Evolutionary conservation across 2,888 invertebrate genomes (phyloP), one percentile per base, ranked within the genome.

Genomic region (Microplitis deprimator): DNA sequence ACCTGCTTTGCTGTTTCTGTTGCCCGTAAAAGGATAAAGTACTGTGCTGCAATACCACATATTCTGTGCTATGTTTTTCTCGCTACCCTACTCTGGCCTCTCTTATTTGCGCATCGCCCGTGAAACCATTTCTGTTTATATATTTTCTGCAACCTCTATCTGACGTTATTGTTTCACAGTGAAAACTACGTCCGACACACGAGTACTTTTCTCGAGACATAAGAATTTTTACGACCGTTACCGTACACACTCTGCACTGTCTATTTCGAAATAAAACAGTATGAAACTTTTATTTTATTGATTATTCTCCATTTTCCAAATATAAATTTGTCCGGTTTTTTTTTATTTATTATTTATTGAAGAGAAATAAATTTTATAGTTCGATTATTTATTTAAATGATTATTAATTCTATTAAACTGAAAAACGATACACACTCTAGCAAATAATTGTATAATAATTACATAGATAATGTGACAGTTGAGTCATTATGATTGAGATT

Each of bases 61-160:
- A 59, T 20, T 78, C 75, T 38, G 67, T 68, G 70, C 67, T 17
- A 64, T 79, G 78, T 83, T 81, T 83, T 82, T 85, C 80, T 82
- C 79, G 80, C 75, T 80, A 80, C 75, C 69, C 79, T 77, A 76
- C 78, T 79, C 71, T 61, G 20, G n/a, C 3, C 29, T 29, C 50
- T 40, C 70, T 79, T 79, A 74, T 80, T 68, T 77, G 77, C 78
- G 80, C 81, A 79, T 81, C 79, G 77, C 75, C 80, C 78, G 83
- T 81, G 82, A 84, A 84, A 84, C 82, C 83, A 81, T 82, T 82
- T 83, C 50, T 81, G 85, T 84, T 85, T 85, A 85, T 85, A 85
- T 85, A 83, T 84, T 83, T 82, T 79, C 82, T 80, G 82, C 81
- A 83, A 80, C 79, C 77, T 79, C 80, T 65, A 67, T 62, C 39